phyloP scores from a whole-genome alignment of 2,888 invertebrate genomes.

The Helleia helle region DNA sequence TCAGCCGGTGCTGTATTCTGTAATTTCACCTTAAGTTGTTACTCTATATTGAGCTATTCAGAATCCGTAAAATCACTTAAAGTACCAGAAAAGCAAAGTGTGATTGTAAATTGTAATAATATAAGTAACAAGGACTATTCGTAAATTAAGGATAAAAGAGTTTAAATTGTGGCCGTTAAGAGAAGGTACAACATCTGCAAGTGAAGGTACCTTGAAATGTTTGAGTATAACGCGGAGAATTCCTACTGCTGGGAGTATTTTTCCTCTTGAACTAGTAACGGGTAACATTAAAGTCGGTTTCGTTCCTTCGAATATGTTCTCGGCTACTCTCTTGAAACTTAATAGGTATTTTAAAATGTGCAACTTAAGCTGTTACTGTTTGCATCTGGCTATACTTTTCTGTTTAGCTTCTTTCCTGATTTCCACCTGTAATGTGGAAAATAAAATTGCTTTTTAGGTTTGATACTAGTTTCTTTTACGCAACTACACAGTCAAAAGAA shows the following conservation, averaged over 20 bases:
- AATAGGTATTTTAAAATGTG: conserved; percentile 17
- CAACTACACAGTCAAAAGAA: too few species aligned
- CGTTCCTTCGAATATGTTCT: conserved; percentile 13
- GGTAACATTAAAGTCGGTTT: conserved; percentile 12
- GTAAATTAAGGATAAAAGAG: conserved; percentile 5
- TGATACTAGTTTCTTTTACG: too few species aligned
- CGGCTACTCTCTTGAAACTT: conserved; percentile 13
- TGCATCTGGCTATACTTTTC: conserved; percentile 16
- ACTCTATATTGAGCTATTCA: too few species aligned
- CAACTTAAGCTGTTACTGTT: conserved; percentile 17
- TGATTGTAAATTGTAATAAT: too few species aligned
- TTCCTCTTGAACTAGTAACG: conserved; percentile 9
- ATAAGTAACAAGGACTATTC: not conserved
- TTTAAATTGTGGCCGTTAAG: conserved; percentile 6
- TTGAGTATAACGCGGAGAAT: conserved; percentile 1
- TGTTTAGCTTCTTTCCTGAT: conserved; percentile 4
- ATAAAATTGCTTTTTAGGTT: too few species aligned
- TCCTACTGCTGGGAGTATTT: conserved; percentile 5
- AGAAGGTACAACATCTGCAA: conserved; percentile 6
- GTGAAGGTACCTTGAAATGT: conserved; percentile 9
- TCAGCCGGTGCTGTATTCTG: too few species aligned
- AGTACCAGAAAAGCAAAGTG: too few species aligned
- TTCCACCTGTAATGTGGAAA: conserved; percentile 1
- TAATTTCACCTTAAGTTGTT: too few species aligned
- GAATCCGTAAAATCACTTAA: too few species aligned